Percentiles rank a stretch among this genome's conserved stretches.
Conservation (phyloP, 2,113 vertebrate genomes). For the Macaca mulatta region DNA sequence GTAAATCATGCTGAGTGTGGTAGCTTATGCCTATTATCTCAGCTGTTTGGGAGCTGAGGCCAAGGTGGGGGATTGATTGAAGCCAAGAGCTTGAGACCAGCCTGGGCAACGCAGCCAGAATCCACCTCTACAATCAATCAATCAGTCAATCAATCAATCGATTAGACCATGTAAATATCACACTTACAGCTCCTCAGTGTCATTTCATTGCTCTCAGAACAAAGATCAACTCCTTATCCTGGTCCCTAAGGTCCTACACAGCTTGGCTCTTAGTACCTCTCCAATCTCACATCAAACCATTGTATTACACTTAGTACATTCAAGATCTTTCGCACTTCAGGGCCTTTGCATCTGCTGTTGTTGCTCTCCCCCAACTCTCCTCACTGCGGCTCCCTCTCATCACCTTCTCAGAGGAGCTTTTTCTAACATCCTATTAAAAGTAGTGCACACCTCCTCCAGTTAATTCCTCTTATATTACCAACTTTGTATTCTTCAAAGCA, state of each 20-base stretch:
- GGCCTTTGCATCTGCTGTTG: background rate
- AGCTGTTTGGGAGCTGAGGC: no score
- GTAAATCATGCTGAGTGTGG: no score
- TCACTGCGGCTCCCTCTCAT: background rate
- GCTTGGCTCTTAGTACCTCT: background rate
- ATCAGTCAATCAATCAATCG: no score
- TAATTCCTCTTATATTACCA: background rate
- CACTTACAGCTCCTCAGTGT: background rate
- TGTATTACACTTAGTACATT: background rate
- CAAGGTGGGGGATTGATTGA: no score
- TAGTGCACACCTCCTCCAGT: background rate
- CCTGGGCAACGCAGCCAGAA: no score
- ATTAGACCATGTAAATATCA: background rate
- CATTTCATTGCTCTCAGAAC: background rate
- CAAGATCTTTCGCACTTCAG: background rate
- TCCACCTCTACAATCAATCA: no score
- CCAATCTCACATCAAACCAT: background rate
- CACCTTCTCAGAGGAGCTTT: background rate
- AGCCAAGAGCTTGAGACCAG: no score
- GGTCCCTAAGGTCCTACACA: background rate
- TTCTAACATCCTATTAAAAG: background rate
- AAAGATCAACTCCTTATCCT: background rate
- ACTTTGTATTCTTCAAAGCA: constrained; percentile 6
- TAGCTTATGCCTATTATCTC: no score
- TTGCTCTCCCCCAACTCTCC: background rate